Conservation (phyloP, 2,888 invertebrate genomes). For the Noctua fimbriata region DNA sequence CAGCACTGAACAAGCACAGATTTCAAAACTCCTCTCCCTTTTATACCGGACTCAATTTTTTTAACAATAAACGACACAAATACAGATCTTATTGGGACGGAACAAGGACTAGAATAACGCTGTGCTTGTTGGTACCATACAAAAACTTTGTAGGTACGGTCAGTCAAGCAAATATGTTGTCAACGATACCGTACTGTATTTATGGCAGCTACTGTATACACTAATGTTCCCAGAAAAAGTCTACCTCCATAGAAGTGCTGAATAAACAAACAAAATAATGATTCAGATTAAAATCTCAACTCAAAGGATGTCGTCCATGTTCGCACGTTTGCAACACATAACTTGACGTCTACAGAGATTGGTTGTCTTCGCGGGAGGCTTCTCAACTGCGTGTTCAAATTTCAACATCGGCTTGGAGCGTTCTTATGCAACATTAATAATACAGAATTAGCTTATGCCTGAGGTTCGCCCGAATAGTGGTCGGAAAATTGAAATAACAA, state of each 20-base stretch:
- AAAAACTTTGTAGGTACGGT: constrained; percentile 19
- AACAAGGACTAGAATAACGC: constrained; percentile 15
- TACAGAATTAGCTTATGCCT: not conserved
- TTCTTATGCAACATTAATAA: not conserved
- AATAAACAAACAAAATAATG: constrained; percentile 17
- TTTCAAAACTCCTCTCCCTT: constrained; percentile 3
- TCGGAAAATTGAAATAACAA: not conserved
- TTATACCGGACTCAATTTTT: constrained; percentile 28
- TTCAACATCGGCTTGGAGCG: not conserved
- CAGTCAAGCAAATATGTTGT: constrained; percentile 15
- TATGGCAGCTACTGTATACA: constrained; percentile 11
- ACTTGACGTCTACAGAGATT: not conserved
- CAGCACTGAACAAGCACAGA: constrained; percentile 31
- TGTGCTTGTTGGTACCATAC: not conserved
- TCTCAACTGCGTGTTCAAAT: not conserved
- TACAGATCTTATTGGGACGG: constrained; percentile 1
- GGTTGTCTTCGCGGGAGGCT: not conserved
- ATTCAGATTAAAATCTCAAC: not conserved
- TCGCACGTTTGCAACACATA: not conserved
- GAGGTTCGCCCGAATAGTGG: not conserved
- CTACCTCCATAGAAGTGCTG: not conserved
- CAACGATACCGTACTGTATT: constrained; percentile 6
- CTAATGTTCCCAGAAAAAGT: constrained; percentile 1
- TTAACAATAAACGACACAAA: not conserved
- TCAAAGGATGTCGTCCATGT: not conserved